These are phyloP conservation scores for Porites lobata DNA, from an alignment of 92 coral and sea anemone species.

Conservation along the genomic window DNA sequence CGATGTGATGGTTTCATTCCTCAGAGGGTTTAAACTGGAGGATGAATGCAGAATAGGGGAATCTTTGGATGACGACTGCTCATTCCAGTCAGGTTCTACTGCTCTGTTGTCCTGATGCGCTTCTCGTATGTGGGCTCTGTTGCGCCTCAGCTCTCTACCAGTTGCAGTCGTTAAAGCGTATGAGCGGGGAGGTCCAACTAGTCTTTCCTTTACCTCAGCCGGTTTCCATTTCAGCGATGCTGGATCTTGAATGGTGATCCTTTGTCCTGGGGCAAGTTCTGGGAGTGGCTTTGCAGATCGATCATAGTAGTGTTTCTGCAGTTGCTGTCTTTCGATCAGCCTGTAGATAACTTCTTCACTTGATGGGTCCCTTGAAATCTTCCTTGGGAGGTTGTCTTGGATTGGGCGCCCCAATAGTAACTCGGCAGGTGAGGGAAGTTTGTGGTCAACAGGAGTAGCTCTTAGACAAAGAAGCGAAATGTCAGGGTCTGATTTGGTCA, in stretches of 20 bases:
- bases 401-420: conserved; percentile 35
- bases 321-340: conserved; percentile 50
- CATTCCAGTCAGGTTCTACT: too few relatives aligned
- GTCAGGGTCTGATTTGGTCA: too few relatives aligned
- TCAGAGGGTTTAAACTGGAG: too few relatives aligned
- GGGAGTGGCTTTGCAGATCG: conserved; percentile 50
- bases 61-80: too few relatives aligned
- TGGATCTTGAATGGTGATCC: conserved; percentile 61
- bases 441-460: conserved; percentile 43
- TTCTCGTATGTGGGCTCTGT: too few relatives aligned
- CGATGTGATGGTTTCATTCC: too few relatives aligned
- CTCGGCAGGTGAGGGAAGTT: conserved; percentile 61
- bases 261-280: conserved; percentile 42
- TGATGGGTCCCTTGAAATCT: conserved; percentile 24
- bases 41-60: too few relatives aligned
- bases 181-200: conserved; percentile 67
- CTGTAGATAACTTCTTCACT: conserved; percentile 49
- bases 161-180: conserved; percentile 37
- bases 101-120: too few relatives aligned
- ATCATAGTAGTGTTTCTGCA: conserved; percentile 62
- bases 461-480: neutral
- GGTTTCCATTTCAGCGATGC: conserved; percentile 61
- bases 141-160: neutral
- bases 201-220: conserved; percentile 65
- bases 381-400: conserved; percentile 59